Evolutionary conservation across 2,888 invertebrate species (phyloP).

Genomic region (Heliconius erato): DNA sequence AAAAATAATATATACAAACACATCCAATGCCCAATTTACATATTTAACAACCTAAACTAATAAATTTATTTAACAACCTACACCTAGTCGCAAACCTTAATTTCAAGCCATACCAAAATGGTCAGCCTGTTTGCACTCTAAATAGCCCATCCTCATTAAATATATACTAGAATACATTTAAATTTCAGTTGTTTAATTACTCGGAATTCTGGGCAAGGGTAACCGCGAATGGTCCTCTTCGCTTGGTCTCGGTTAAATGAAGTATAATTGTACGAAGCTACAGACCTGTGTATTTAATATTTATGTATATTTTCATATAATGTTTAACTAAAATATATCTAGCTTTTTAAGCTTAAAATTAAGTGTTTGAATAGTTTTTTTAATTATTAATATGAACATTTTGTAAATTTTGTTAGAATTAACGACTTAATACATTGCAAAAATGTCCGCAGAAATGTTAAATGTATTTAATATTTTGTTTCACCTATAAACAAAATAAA

Average conservation of each 20-base stretch:
- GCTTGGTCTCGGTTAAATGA: constrained; percentile 52
- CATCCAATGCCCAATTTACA: too few relatives aligned
- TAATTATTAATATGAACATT: not conserved
- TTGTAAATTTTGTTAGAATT: not conserved
- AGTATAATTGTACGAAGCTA: constrained; percentile 68
- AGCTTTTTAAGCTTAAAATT: not conserved
- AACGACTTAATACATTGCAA: not conserved
- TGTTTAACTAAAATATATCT: not conserved
- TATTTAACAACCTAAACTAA: not conserved
- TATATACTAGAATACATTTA: constrained; percentile 81
- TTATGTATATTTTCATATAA: constrained; percentile 4
- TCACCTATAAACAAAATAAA: not conserved
- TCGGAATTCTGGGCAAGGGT: constrained; percentile 76
- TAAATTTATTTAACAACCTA: constrained; percentile 18
- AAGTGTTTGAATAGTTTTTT: not conserved
- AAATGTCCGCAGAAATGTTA: not conserved
- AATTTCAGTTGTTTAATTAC: constrained; percentile 84
- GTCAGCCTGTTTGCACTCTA: constrained; percentile 75
- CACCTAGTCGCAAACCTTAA: constrained; percentile 56
- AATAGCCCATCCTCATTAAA: constrained; percentile 83
- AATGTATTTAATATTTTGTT: not conserved
- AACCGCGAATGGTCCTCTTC: constrained; percentile 66
- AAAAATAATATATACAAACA: too few relatives aligned
- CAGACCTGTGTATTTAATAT: constrained; percentile 60
- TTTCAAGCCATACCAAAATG: constrained; percentile 82